A percentile compares a stretch with the other conserved stretches of the same genome.
Conservation (phyloP, 2,113 vertebrate genomes). For the Carlito syrichta region DNA sequence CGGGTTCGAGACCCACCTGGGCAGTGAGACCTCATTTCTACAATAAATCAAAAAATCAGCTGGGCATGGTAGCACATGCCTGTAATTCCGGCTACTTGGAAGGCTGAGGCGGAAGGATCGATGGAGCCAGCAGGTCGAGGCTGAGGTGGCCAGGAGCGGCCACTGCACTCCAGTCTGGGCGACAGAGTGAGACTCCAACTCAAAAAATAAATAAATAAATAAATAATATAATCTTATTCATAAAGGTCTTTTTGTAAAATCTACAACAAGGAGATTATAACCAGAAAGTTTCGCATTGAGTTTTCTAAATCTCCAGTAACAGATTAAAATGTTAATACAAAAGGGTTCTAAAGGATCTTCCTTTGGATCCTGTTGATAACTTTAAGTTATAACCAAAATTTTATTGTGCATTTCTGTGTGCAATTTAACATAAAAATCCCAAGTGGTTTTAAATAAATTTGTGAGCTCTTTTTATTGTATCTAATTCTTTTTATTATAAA, state of each 20-base stretch:
- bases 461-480: not conserved
- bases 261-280: not conserved
- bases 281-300: not conserved
- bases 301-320: not conserved
- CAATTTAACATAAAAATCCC: not conserved
- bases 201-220: too few species aligned
- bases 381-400: not conserved
- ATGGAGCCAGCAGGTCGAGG: too few species aligned
- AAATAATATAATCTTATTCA: not conserved
- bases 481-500: constrained; percentile 5
- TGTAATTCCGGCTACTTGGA: too few species aligned
- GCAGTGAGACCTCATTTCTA: too few species aligned
- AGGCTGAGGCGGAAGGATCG: too few species aligned
- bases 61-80: too few species aligned
- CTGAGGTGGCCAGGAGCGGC: too few species aligned
- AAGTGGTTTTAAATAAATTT: not conserved
- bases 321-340: constrained; percentile 10
- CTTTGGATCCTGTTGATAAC: not conserved
- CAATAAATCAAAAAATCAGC: too few species aligned
- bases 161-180: too few species aligned
- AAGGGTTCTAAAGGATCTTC: not conserved
- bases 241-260: not conserved
- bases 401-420: not conserved
- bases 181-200: too few species aligned
- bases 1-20: too few species aligned